Percentiles rank a stretch among this genome's conserved stretches.
Conservation (phyloP, 2,888 invertebrate species). For the Hedya salicella region DNA sequence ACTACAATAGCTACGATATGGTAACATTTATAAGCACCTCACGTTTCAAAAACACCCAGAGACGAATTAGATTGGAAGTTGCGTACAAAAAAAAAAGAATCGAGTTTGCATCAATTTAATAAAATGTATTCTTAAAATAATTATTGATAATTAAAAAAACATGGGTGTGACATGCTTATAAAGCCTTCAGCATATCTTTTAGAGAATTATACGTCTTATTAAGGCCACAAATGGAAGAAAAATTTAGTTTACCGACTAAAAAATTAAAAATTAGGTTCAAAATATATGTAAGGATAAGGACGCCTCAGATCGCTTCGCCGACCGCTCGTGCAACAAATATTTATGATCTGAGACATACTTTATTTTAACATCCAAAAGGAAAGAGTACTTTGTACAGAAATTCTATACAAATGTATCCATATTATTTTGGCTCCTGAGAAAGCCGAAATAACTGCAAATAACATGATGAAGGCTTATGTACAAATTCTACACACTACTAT, state of each 20-base stretch:
- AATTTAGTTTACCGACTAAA: no score
- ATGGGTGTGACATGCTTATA: slow-evolving; percentile 60
- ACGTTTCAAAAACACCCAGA: slow-evolving; percentile 46
- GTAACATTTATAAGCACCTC: slow-evolving; percentile 69
- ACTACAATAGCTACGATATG: slow-evolving; percentile 75
- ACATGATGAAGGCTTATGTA: slow-evolving; percentile 11
- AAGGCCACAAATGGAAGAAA: no score
- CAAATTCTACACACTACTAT: slow-evolving; percentile 46
- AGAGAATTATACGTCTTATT: no score
- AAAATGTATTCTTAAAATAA: slow-evolving; percentile 13
- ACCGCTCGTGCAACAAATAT: no score
- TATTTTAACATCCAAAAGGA: no score
- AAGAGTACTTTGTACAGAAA: neutral
- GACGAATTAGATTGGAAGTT: neutral
- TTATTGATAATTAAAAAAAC: slow-evolving; percentile 34
- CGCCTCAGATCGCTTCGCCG: no score
- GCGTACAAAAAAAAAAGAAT: slow-evolving; percentile 20
- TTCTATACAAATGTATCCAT: no score
- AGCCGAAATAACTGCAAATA: neutral
- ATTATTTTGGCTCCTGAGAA: no score
- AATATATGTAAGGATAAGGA: no score
- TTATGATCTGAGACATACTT: no score
- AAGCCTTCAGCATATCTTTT: slow-evolving; percentile 40
- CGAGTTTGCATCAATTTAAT: slow-evolving; percentile 12
- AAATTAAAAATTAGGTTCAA: no score